Base-by-base conservation (phyloP, 2,113 vertebrate species). In the Mormoops blainvillei region DNA sequence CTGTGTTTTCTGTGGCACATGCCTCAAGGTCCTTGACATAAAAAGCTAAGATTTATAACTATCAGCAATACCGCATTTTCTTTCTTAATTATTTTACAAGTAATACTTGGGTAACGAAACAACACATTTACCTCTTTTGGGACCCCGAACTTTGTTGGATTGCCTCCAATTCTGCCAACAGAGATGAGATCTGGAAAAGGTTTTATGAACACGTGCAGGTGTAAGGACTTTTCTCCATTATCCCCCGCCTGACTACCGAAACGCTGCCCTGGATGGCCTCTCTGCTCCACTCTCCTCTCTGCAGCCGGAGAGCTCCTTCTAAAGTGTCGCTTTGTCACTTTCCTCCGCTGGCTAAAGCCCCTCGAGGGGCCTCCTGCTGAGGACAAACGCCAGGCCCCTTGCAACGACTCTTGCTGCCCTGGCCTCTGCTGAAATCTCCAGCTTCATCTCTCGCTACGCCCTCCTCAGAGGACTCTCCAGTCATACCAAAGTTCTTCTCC, bases 91-190 rank as follows among this genome's bases (percentile, higher is more conserved):
- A 87, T 65, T 48, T 41, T 24, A 54, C n/a, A 80, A 89, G 48
- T 19, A 84, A 78, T 63, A 58, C 24, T 65, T 70, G 28, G 70
- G 92, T 45, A 70, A 74, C 8, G 36, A 84, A 68, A 36, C 33
- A 82, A 77, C 8, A 26, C 13, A 50, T 90, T 97, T 97, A 99
- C 99, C 99, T 99, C 98, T 99, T 99, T 84, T 99, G 99, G 87
- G 98, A 73, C 13, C 95, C 97, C 0, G 95, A 78, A 24, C 97
- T 97, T 94, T 97, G 97, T 94, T 81, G 98, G 97, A 99, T 99
- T 22, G 96, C 93, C 94, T 98, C 98, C 89, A 99, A 90, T 97
- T 99, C 99, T 8, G 98, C 96, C 83, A 99, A 81, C 14, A 99
- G 98, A 33, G 99, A 98, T 91, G 99, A 95, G 94, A 99, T 98